phyloP scores from a whole-genome alignment of 2,888 invertebrate genomes.

The Andricus curvator region DNA sequence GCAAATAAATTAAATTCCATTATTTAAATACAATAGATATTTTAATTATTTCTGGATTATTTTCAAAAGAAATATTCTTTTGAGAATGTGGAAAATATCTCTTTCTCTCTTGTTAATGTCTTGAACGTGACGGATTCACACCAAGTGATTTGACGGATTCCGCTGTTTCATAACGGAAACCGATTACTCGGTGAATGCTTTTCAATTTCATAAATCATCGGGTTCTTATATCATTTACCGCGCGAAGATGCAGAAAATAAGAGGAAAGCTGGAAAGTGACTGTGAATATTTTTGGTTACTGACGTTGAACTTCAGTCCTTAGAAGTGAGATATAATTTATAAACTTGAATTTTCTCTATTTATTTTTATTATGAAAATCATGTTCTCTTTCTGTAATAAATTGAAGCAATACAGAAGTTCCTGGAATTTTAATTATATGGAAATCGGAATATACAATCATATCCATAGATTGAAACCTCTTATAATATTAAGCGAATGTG shows the following conservation, averaged over 20 bases:
- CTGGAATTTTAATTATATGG: no score
- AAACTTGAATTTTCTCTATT: no score
- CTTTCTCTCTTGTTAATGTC: slow-evolving; percentile 33
- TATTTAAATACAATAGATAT: no score
- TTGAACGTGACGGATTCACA: slow-evolving; percentile 33
- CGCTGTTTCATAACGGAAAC: slow-evolving; percentile 30
- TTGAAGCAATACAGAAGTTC: no score
- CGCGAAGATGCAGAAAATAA: slow-evolving; percentile 26
- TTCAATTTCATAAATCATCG: slow-evolving; percentile 56
- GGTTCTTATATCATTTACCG: slow-evolving; percentile 41
- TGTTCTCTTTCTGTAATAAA: no score
- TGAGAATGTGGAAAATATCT: slow-evolving; percentile 3
- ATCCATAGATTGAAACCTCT: no score
- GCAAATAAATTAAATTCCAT: no score
- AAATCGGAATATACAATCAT: no score
- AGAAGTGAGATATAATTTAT: not conserved
- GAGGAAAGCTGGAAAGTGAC: not conserved
- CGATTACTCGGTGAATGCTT: slow-evolving; percentile 47
- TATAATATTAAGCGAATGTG: no score
- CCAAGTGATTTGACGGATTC: slow-evolving; percentile 34
- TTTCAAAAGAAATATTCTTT: not conserved
- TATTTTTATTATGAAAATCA: no score
- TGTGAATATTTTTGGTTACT: not conserved
- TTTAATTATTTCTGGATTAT: not conserved
- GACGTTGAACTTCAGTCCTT: not conserved